Base-by-base conservation (phyloP, 2,113 vertebrate genomes). In the Nothoprocta perdicaria region DNA sequence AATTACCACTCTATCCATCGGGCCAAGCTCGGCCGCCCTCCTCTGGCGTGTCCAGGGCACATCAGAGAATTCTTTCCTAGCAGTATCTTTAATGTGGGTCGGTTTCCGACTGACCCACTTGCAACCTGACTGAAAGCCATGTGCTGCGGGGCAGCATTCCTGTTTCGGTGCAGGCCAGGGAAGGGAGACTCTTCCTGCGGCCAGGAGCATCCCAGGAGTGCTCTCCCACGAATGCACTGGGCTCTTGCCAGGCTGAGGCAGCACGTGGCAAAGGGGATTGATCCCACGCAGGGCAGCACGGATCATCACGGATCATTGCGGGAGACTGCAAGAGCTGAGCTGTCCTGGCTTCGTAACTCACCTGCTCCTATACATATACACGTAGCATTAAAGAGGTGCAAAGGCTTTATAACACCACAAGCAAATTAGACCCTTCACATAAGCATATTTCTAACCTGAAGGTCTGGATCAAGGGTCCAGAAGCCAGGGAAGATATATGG, bases 21-120 rank as follows among this genome's bases (percentile, higher is more conserved):
- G 27, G 0, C 13, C 10, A 48, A n/a, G 6, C 12, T 75, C 46
- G 23, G 3, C 4, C 0, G 10, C 12, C 24, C 78, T 73, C 22
- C 10, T 55, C 22, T 52, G 38, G 24, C 22, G 6, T 79, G 33
- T 31, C 11, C 40, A 26, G 31, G 48, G 23, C 62, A 10, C 14
- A 24, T 11, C 4, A 6, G 35, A n/a, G 19, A 57, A 40, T 33
- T 52, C 50, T 68, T 21, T 52, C 4, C 58, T 65, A 63, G 9
- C 50, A n/a, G 29, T 13, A 1, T 1, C 10, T 3, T 46, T 74
- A 38, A 23, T 26, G 22, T 40, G 50, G 52, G 31, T 19, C 46
- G 3, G 9, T 38, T 38, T 38, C 35, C 35, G 35, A 38, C 35
- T 38, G 35, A 38, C 35, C 35, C 35, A 6, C 35, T 6, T 38